Percentiles rank a stretch among this genome's conserved stretches.
These are phyloP conservation scores for Pseudomyrmex cubaensis DNA, from an alignment of 1,140 invertebrate species.

Conservation along the genomic window DNA sequence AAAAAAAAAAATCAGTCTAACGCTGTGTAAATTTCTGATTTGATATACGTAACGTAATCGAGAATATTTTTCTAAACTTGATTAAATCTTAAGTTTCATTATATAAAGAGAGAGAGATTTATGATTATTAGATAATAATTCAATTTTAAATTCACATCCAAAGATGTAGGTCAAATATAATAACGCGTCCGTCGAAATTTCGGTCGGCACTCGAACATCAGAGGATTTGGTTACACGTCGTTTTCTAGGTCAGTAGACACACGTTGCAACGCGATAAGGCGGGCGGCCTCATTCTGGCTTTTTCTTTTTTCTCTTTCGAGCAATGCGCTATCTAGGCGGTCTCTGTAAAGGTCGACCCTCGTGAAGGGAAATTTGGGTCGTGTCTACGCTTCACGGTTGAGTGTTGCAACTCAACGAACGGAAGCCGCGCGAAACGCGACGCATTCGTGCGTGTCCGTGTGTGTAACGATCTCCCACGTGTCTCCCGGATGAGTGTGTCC, in stretches of 20 bases:
- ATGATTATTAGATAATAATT: not conserved
- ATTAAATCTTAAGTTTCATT: not conserved
- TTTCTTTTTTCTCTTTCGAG: conserved; percentile 24
- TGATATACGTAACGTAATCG: not conserved
- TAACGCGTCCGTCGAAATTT: not conserved
- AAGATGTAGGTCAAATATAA: not conserved
- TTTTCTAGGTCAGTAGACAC: conserved; percentile 62
- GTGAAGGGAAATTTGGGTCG: conserved; percentile 59
- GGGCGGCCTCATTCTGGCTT: not conserved
- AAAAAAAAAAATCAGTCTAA: not conserved
- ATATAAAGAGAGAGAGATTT: not conserved
- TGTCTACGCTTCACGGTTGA: conserved; percentile 19
- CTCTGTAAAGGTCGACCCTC: conserved; percentile 48
- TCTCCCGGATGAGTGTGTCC: not conserved
- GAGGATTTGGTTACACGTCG: not conserved
- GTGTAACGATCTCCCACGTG: too few relatives aligned
- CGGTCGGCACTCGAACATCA: not conserved
- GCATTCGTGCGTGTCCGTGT: conserved; percentile 12
- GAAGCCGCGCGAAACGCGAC: conserved; percentile 27
- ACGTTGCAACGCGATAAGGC: conserved; percentile 60
- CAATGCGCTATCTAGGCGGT: conserved; percentile 48
- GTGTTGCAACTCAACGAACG: conserved; percentile 57
- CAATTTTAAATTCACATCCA: not conserved
- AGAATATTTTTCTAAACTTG: not conserved
- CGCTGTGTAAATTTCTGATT: too few relatives aligned